Base-by-base conservation (phyloP, 2,888 invertebrate species). In the Pachydiplax longipennis region DNA sequence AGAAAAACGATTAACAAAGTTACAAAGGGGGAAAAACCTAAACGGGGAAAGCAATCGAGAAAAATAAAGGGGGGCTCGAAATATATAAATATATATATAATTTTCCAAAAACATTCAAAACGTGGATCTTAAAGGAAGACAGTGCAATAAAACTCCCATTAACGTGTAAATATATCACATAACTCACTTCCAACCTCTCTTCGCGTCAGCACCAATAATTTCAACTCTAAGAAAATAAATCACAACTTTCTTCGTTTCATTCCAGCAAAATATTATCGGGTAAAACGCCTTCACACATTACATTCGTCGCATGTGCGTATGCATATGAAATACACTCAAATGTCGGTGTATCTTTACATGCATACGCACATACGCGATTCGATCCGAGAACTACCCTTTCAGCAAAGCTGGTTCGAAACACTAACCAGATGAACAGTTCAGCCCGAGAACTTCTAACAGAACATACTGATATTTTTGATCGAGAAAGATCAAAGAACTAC, bases 61-160 rank as follows among this genome's bases (percentile, higher is more conserved):
- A 87, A 87, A 87, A 61, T 87, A 53, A 65, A 58, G 35, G 87
- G 87, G 61, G 87, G 1, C 2, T 73, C 73, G 22, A 73, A 87
- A 61, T 37, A 48, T 87, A 61, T 61, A 61, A 61, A 87, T 61
- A 87, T 18, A 10, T 37, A 53, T 53, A 53, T 53, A 53, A 53
- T 8, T 53, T 53, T 53, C 18, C 18, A 92, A 92, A 91, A 92
- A 92, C 92, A 93, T 91, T 91, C 90, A 90, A 90, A 91, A 90
- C 90, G 82, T 81, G 90, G 80, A 90, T 80, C 10, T 61, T 44
- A 90, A 80, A 53, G 58, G 91, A 91, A 91, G 90, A 82, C 90
- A 81, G 37, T 58, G 35, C 73, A 73, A 65, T 48, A 87, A 87
- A 87, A 87, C 61, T 87, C 61, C 40, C 87, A 87, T 65, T 37